Percentiles rank a stretch among this genome's conserved stretches.
Evolutionary conservation across 64 coral and sea anemone genomes (phyloP).

Genomic region (Anthopleura sola): DNA sequence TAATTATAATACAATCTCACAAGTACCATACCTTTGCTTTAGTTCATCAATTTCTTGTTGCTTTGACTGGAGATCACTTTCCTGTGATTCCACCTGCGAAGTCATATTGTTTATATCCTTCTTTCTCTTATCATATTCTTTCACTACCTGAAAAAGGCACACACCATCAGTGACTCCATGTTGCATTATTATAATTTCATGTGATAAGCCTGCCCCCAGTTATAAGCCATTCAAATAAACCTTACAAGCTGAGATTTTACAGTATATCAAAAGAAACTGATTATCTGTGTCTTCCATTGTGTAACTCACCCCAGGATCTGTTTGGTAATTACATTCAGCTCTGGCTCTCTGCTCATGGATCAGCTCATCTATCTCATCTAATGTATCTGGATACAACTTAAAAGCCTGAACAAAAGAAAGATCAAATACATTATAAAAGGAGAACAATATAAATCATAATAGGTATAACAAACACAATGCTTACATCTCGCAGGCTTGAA

Average conservation of each 20-base stretch:
- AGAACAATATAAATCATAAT: too few species aligned
- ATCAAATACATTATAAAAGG: background rate
- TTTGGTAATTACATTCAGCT: conserved; percentile 94
- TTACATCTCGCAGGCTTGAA: conserved; percentile 69
- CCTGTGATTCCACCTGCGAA: conserved; percentile 43
- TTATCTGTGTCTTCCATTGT: background rate
- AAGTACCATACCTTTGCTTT: conserved; percentile 56
- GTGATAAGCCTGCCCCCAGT: too few species aligned
- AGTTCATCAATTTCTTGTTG: conserved; percentile 63
- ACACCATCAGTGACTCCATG: too few species aligned
- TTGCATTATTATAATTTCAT: too few species aligned
- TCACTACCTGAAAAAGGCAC: conserved; percentile 58
- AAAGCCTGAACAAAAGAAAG: conserved; percentile 55
- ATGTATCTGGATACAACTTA: conserved; percentile 66
- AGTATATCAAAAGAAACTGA: too few species aligned
- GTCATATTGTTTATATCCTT: conserved; percentile 70
- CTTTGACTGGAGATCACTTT: conserved; percentile 38
- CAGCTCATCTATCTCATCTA: conserved; percentile 94
- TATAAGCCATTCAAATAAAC: too few species aligned
- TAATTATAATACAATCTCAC: background rate
- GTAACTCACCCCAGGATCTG: conserved; percentile 68
- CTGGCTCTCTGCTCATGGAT: conserved; percentile 92
- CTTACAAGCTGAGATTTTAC: too few species aligned
- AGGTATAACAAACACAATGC: background rate
- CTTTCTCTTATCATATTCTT: conserved; percentile 89